These are phyloP conservation scores for Shargacucullia verbasci DNA, from an alignment of 2,888 invertebrate genomes.

Conservation along the genomic window DNA sequence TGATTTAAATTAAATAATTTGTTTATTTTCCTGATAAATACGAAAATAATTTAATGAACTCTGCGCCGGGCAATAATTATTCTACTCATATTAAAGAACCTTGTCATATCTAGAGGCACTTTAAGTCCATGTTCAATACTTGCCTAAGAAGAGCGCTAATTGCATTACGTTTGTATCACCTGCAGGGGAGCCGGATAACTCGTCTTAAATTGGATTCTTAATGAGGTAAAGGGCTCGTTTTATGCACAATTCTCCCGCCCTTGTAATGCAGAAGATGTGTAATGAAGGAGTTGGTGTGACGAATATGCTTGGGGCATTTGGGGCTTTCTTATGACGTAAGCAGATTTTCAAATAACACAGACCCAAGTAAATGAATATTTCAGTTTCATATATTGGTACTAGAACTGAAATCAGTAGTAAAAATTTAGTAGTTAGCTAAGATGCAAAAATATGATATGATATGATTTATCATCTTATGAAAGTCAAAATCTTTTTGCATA, in stretches of 20 bases:
- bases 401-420: too few relatives aligned
- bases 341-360: too few relatives aligned
- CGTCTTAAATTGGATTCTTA: constrained; percentile 83
- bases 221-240: constrained; percentile 83
- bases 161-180: constrained; percentile 86
- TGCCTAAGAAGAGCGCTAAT: constrained; percentile 74
- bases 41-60: too few relatives aligned
- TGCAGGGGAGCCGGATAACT: constrained; percentile 76
- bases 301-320: constrained; percentile 5
- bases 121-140: constrained; percentile 55
- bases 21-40: too few relatives aligned
- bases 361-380: too few relatives aligned
- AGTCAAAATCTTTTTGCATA: too few relatives aligned
- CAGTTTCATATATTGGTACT: too few relatives aligned
- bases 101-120: constrained; percentile 44
- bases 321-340: background rate
- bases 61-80: too few relatives aligned
- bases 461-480: too few relatives aligned
- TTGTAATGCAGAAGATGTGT: constrained; percentile 62
- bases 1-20: too few relatives aligned
- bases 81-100: background rate
- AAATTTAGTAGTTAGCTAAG: too few relatives aligned
- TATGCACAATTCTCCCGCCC: constrained; percentile 73
- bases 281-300: constrained; percentile 19
- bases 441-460: too few relatives aligned